Evolutionary conservation across 2,888 invertebrate genomes (phyloP).

Genomic region (Nymphalis urticae): DNA sequence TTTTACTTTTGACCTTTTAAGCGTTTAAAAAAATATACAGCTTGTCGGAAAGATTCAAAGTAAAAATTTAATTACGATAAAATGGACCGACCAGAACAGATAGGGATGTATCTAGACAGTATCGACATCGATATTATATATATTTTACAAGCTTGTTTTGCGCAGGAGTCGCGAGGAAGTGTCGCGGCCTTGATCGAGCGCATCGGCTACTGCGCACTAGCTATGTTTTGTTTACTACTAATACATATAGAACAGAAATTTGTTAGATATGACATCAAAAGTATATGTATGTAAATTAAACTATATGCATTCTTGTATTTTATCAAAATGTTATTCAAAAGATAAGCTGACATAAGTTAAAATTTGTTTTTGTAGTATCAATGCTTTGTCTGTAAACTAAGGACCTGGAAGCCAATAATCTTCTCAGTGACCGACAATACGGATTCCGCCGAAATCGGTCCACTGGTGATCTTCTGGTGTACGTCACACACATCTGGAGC

Average conservation of each 20-base stretch:
- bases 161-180: constrained; percentile 49
- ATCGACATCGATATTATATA: constrained; percentile 23
- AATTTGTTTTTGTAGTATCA: too few relatives aligned
- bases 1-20: constrained; percentile 1
- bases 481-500: too few relatives aligned
- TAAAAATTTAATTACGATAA: constrained; percentile 17
- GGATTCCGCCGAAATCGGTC: too few relatives aligned
- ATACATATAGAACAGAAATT: not conserved
- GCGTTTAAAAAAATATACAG: not conserved
- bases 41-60: constrained; percentile 15
- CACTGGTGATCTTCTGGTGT: too few relatives aligned
- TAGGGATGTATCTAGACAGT: constrained; percentile 20
- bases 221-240: constrained; percentile 16
- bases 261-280: not conserved
- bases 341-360: too few relatives aligned
- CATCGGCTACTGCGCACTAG: constrained; percentile 36
- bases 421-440: too few relatives aligned
- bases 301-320: too few relatives aligned
- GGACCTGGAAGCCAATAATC: too few relatives aligned
- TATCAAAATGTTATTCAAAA: too few relatives aligned
- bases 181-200: constrained; percentile 49
- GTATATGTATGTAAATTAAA: too few relatives aligned
- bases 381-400: too few relatives aligned
- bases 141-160: constrained; percentile 45
- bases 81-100: constrained; percentile 11